Conservation (phyloP, 2,888 invertebrate genomes). For the Plebejus melissa region DNA sequence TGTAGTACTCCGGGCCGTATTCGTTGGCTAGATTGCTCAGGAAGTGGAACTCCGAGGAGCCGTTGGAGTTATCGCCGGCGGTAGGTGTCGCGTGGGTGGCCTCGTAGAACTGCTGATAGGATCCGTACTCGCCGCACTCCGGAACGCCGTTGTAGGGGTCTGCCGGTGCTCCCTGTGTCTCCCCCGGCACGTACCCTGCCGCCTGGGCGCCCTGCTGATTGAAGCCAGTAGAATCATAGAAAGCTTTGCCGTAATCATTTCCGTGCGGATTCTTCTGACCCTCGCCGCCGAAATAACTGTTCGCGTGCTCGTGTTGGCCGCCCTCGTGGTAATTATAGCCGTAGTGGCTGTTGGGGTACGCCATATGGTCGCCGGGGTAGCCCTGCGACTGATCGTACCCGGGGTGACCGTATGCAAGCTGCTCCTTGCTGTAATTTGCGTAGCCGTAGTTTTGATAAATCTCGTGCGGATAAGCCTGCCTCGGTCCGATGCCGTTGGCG, state of each 20-base stretch:
- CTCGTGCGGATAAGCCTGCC: conserved; percentile 69
- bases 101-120: conserved; percentile 85
- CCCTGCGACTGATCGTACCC: conserved; percentile 74
- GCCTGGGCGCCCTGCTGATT: conserved; percentile 54
- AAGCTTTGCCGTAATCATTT: conserved; percentile 74
- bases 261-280: conserved; percentile 75
- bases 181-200: conserved; percentile 51
- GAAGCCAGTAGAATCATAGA: conserved; percentile 65
- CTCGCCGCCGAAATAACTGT: conserved; percentile 66
- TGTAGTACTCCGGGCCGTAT: conserved; percentile 94
- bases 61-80: conserved; percentile 89
- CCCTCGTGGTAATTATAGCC: conserved; percentile 74
- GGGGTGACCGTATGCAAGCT: conserved; percentile 77
- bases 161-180: conserved; percentile 50
- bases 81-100: conserved; percentile 73
- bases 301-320: conserved; percentile 62
- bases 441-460: conserved; percentile 76
- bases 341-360: conserved; percentile 69
- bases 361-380: conserved; percentile 66
- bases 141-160: conserved; percentile 61
- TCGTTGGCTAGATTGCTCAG: conserved; percentile 94
- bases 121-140: conserved; percentile 83
- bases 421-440: conserved; percentile 74
- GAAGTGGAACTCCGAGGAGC: conserved; percentile 96
- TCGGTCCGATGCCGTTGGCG: conserved; percentile 62